Base-by-base conservation (phyloP, 2,113 vertebrate species). In the Synchiropus splendidus region DNA sequence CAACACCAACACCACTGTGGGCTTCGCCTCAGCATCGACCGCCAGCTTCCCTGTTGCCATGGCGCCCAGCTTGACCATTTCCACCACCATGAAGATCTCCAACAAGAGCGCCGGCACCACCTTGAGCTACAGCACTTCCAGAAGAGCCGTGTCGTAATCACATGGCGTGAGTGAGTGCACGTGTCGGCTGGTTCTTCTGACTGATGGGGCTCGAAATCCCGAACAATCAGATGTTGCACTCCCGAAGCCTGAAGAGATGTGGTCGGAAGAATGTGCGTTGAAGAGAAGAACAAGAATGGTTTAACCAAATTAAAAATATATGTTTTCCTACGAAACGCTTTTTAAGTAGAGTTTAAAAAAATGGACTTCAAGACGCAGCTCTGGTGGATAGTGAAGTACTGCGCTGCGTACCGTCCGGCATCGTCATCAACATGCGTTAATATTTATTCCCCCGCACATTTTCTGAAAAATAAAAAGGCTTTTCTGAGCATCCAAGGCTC, bases 91-190 rank as follows among this genome's bases (percentile, higher is more conserved):
- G 31, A 87, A 83, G 51, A 81, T 89, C 36, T 85, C 86, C 8
- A 87, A 92, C 60, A 86, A 88, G 74, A 89, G 87, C 72, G 83
- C 89, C 55, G 81, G 83, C 1, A 61, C 88, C 75, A 90, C 88
- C 73, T 34, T 90, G 64, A 88, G 87, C 30, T 88, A 87, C 58
- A 85, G 83, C 42, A 89, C 87, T 58, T 86, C 88, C 2, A 84
- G 87, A 2, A 77, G 83, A 74, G 69, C 78, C 3, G 63, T 85
- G 59, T 84, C 78, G 11, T 84, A 83, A 73, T 39, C 12, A 4
- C n/a, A n/a, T n/a, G n/a, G n/a, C n/a, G n/a, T n/a, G n/a, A n/a
- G n/a, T n/a, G n/a, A n/a, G n/a, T n/a, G n/a, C n/a, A n/a, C 8
- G 21, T 27, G 21, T 27, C 21, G 21, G 21, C 21, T 27, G 21